phyloP scores from a whole-genome alignment of 2,888 invertebrate genomes.

The Drosophila prolongata region DNA sequence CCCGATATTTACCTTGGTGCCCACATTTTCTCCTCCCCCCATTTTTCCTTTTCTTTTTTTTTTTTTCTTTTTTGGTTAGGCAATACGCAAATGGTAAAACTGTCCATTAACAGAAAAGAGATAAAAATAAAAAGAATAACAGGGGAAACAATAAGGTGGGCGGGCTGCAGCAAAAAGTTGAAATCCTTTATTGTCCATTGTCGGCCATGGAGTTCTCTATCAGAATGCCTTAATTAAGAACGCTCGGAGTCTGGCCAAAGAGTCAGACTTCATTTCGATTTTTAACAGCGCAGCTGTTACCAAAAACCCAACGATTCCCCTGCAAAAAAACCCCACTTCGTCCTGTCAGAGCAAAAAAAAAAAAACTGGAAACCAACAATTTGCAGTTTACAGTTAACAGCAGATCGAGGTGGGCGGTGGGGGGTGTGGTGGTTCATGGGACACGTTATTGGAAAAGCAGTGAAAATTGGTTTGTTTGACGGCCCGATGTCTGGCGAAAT shows the following conservation, averaged over 20 bases:
- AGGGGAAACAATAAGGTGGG: conserved; percentile 36
- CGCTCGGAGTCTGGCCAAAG: conserved; percentile 52
- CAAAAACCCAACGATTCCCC: conserved; percentile 38
- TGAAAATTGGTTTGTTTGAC: conserved; percentile 78
- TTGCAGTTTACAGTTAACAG: conserved; percentile 75
- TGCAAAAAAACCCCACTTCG: not conserved
- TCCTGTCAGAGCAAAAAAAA: conserved; percentile 16
- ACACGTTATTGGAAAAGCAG: conserved; percentile 68
- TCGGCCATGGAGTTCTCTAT: conserved; percentile 52
- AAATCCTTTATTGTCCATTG: conserved; percentile 69
- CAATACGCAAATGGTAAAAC: conserved; percentile 62
- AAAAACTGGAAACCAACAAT: conserved; percentile 68
- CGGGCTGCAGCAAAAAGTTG: conserved; percentile 30
- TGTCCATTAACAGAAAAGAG: conserved; percentile 56
- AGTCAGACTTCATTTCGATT: conserved; percentile 49
- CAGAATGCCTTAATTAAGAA: conserved; percentile 75
- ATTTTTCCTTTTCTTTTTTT: not conserved
- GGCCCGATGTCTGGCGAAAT: conserved; percentile 68
- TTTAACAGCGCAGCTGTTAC: conserved; percentile 49
- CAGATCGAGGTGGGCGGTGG: conserved; percentile 27
- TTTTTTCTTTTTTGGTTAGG: conserved; percentile 34
- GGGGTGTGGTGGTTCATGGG: conserved; percentile 9
- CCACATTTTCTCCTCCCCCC: no score
- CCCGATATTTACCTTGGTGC: conserved; percentile 20
- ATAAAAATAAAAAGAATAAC: conserved; percentile 18